A percentile compares a stretch with the other conserved stretches of the same genome.
phyloP scores from a whole-genome alignment of 2,888 invertebrate genomes.

The Apomyelois bistriatella region DNA sequence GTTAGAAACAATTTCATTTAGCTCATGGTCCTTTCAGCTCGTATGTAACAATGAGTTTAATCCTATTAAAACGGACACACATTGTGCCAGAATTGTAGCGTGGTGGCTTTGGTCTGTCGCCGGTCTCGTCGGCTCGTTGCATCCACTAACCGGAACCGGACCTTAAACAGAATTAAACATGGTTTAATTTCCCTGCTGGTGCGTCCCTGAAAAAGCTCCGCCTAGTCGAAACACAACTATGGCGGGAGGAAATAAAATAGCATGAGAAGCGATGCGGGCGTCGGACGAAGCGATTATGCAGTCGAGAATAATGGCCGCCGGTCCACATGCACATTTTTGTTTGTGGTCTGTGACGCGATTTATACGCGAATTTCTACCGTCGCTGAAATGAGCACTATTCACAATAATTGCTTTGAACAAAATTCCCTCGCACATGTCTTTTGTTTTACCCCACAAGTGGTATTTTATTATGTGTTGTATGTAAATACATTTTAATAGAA shows the following conservation, averaged over 20 bases:
- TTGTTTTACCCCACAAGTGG: slow-evolving; percentile 44
- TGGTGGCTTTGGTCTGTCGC: slow-evolving; percentile 75
- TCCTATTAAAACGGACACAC: slow-evolving; percentile 76
- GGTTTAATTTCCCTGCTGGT: slow-evolving; percentile 73
- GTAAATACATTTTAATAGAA: slow-evolving; percentile 4
- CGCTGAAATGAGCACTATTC: slow-evolving; percentile 77
- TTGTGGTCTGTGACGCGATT: slow-evolving; percentile 80
- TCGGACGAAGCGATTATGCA: slow-evolving; percentile 80
- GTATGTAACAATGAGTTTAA: slow-evolving; percentile 76
- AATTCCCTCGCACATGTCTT: slow-evolving; percentile 62
- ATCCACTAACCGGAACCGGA: slow-evolving; percentile 69
- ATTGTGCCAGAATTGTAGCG: slow-evolving; percentile 73
- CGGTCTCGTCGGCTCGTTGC: slow-evolving; percentile 59
- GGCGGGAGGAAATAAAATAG: slow-evolving; percentile 77
- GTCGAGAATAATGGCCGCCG: slow-evolving; percentile 79
- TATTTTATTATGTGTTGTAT: slow-evolving; percentile 28
- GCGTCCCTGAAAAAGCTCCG: slow-evolving; percentile 61
- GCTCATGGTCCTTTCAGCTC: slow-evolving; percentile 62
- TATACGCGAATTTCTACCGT: slow-evolving; percentile 77
- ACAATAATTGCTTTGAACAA: slow-evolving; percentile 76
- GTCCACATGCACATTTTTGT: slow-evolving; percentile 80
- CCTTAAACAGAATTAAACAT: slow-evolving; percentile 77
- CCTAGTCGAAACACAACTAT: slow-evolving; percentile 74
- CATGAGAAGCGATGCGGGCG: slow-evolving; percentile 77
- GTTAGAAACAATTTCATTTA: slow-evolving; percentile 64